Conservation (phyloP, 2,113 vertebrate species). For the Puma concolor region DNA sequence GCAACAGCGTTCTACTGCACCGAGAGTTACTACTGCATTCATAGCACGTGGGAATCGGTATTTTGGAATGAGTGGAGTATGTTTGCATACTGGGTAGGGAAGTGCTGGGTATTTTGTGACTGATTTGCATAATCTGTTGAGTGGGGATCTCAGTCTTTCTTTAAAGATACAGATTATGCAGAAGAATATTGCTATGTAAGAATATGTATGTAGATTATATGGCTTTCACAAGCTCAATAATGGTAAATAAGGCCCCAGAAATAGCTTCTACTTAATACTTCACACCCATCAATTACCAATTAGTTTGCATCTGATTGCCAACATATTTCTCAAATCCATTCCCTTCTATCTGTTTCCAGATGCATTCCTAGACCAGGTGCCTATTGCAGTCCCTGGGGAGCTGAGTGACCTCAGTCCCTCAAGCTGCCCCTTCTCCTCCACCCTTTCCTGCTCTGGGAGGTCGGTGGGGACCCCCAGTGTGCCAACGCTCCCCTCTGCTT, state of each 20-base stretch:
- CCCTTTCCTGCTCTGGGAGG: not conserved
- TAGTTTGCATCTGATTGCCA: not conserved
- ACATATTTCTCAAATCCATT: not conserved
- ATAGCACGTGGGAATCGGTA: not conserved
- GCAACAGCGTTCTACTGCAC: not conserved
- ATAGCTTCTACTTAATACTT: not conserved
- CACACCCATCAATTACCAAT: not conserved
- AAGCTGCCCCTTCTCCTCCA: not conserved
- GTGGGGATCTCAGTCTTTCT: not conserved
- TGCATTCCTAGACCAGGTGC: not conserved
- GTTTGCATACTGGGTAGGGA: not conserved
- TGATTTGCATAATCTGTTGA: not conserved
- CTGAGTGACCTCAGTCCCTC: not conserved
- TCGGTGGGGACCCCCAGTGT: not conserved
- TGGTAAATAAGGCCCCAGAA: not conserved
- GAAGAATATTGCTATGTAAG: not conserved
- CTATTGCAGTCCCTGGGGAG: not conserved
- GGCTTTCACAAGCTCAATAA: not conserved
- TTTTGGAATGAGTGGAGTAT: not conserved
- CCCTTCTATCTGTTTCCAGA: not conserved
- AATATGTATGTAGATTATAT: not conserved
- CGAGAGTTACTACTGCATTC: not conserved
- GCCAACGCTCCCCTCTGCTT: not conserved
- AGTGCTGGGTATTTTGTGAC: not conserved
- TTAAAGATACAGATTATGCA: not conserved